These are phyloP conservation scores for Danio rerio DNA, from an alignment of 2,113 vertebrate genomes.

Conservation along the genomic window GRCz12tu NC_133196.1:9562501-9563000, in stretches of 20 bases:
- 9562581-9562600: too few species aligned
- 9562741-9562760: constrained; percentile 28
- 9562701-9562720: neutral
- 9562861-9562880: constrained; percentile 31
- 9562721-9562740: constrained; percentile 33
- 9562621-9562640: too few species aligned
- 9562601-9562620: too few species aligned
- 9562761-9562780: constrained; percentile 40
- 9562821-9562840: constrained; percentile 5
- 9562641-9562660: too few species aligned
- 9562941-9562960: neutral
- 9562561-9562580: too few species aligned
- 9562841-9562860: constrained; percentile 29
- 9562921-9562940: neutral
- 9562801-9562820: constrained; percentile 17
- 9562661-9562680: too few species aligned
- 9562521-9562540: too few species aligned
- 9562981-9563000: neutral
- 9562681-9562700: neutral
- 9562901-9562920: constrained; percentile 33
- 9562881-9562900: neutral
- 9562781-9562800: constrained; percentile 31
- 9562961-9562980: neutral
- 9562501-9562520: too few species aligned
- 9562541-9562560: too few species aligned